Evolutionary conservation across 2,888 invertebrate species (phyloP), one percentile per base, ranked within the genome.

Genomic region (Unio delphinus): DNA sequence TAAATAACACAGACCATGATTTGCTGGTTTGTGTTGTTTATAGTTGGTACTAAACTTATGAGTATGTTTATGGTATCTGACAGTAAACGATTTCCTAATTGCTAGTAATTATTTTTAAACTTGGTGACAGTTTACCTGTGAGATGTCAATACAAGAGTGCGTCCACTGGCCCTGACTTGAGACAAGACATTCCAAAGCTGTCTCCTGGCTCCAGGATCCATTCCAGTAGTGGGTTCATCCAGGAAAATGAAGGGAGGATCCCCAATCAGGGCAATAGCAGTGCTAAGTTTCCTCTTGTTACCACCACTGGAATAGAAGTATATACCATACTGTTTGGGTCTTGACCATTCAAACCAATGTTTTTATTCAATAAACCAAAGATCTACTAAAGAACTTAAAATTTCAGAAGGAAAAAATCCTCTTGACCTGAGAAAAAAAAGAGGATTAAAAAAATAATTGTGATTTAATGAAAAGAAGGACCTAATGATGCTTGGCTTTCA

Each of bases 141-240:
- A 61, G 95, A 95, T 20, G 96, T 96, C 70, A 96, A 91, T 73
- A 96, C 92, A 67, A 96, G 93, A 69, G 95, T 94, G 86, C 93
- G 92, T 0, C 95, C 95, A 4, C 92, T 91, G 68, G 93, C 93
- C 61, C 94, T 91, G n/a, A 86, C 82, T 26, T 79, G 71, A 20
- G 84, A 83, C 58, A 87, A 71, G 18, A 86, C 81, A 70, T 85
- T 81, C 96, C 96, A 96, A n/a, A 96, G 92, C 74, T 94, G 93
- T 66, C 96, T 92, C 83, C 95, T 93, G 5, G 95, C 94, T 1
- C 94, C 94, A 1, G 95, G 94, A 87, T 96, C 95, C 91, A 95
- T 94, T 62, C 95, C 95, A 90, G 90, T 92, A 0, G 86, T 84
- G 4, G 87, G 87, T 64, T 87, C 87, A 74, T 87, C 88, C 72